A percentile compares a stretch with the other conserved stretches of the same genome.
Evolutionary conservation across 2,113 vertebrate species (phyloP).

Genomic region (Paradoxurus hermaphroditus): DNA sequence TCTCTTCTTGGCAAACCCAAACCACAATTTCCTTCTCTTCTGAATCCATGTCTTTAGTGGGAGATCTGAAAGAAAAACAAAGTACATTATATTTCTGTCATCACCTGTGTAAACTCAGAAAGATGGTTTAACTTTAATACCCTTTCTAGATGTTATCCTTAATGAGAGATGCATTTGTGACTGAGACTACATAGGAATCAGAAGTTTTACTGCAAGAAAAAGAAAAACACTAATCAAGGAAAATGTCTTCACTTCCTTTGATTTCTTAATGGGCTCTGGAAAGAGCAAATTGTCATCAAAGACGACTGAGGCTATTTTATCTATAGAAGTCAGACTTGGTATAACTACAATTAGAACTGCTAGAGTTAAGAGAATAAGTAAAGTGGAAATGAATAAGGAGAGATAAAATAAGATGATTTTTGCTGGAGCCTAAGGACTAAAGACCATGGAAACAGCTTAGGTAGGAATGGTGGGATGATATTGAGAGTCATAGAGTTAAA

Average conservation of each 20-base stretch:
- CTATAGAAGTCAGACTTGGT: background rate
- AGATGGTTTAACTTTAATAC: constrained; percentile 36
- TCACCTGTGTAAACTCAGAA: constrained; percentile 43
- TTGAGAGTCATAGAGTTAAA: background rate
- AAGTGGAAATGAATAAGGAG: background rate
- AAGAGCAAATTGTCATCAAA: background rate
- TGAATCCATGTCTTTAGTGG: constrained; percentile 85
- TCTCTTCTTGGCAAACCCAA: constrained; percentile 94
- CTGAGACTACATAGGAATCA: background rate
- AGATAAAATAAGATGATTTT: background rate
- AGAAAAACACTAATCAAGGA: background rate
- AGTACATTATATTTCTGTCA: constrained; percentile 42
- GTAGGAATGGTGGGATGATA: background rate
- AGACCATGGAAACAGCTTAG: background rate
- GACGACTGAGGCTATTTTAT: background rate
- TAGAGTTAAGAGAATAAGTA: background rate
- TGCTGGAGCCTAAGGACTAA: background rate
- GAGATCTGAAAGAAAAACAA: constrained; percentile 82
- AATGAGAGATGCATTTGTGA: background rate
- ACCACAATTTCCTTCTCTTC: constrained; percentile 94
- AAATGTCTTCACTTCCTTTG: background rate
- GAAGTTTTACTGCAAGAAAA: background rate
- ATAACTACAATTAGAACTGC: background rate
- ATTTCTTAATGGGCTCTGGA: background rate
- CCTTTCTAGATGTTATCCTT: background rate